Evolutionary conservation across 2,888 invertebrate species (phyloP).

Genomic region (Drosophila fungiperda): DNA sequence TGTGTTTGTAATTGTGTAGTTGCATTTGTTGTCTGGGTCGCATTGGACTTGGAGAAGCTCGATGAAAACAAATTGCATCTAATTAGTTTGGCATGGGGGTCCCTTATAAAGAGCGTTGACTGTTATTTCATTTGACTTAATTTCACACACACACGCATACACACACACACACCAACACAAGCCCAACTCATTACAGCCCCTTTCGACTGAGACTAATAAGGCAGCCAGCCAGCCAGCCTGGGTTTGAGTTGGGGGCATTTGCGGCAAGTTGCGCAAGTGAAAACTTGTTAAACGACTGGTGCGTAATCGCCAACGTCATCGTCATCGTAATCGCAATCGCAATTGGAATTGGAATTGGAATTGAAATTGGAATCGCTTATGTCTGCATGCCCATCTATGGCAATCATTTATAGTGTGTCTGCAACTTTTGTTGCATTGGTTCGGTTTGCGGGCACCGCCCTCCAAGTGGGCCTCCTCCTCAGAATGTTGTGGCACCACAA

Average conservation of each 20-base stretch:
- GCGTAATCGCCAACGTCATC: constrained; percentile 38
- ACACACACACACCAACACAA: constrained; percentile 28
- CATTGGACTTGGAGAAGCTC: constrained; percentile 36
- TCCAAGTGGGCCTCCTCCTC: constrained; percentile 11
- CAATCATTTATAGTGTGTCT: constrained; percentile 29
- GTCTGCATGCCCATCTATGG: constrained; percentile 32
- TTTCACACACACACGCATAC: constrained; percentile 32
- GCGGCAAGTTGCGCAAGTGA: constrained; percentile 51
- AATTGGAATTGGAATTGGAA: not conserved
- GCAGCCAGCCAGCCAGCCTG: not conserved
- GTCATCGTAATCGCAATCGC: constrained; percentile 20
- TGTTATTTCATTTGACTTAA: constrained; percentile 40
- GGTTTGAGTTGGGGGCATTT: not conserved
- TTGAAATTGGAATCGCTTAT: not conserved
- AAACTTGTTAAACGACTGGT: constrained; percentile 49
- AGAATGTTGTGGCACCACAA: constrained; percentile 23
- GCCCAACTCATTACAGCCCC: constrained; percentile 25
- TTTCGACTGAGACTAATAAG: constrained; percentile 20
- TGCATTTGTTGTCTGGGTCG: constrained; percentile 42
- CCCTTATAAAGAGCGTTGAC: constrained; percentile 51
- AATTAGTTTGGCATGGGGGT: constrained; percentile 54
- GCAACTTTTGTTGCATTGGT: not conserved
- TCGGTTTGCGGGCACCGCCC: not conserved
- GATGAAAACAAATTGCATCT: constrained; percentile 76
- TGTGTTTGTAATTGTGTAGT: constrained; percentile 7